Evolutionary conservation across 2,797 vertebrate species (phyloP).

Genomic region (Hephaestus fuliginosus): DNA sequence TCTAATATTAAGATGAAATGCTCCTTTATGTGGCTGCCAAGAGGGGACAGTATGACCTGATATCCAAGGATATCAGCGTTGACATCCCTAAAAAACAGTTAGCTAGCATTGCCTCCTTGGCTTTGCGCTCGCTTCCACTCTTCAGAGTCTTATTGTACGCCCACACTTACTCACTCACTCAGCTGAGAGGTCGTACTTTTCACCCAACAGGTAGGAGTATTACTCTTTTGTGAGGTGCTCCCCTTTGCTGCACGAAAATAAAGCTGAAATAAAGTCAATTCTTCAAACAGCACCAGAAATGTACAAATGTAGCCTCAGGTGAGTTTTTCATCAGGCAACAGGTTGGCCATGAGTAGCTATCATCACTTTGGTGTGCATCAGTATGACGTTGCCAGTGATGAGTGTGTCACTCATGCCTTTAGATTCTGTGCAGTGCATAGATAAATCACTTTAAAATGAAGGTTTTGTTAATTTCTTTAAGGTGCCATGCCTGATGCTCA

Average conservation of each 20-base stretch:
- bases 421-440: constrained; percentile 4
- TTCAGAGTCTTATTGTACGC: constrained; percentile 8
- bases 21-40: constrained; percentile 16
- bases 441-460: constrained; percentile 33
- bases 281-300: constrained; percentile 19
- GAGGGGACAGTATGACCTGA: background rate
- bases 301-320: background rate
- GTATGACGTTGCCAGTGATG: constrained; percentile 25
- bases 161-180: constrained; percentile 23
- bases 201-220: constrained; percentile 34
- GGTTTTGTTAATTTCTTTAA: constrained; percentile 1
- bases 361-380: background rate
- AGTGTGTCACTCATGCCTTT: constrained; percentile 20
- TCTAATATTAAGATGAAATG: constrained; percentile 28
- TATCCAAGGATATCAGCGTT: constrained; percentile 25
- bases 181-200: constrained; percentile 27
- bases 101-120: background rate
- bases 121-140: constrained; percentile 7
- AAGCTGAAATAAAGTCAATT: constrained; percentile 25
- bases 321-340: constrained; percentile 29
- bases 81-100: constrained; percentile 28
- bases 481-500: background rate
- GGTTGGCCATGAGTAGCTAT: constrained; percentile 25
- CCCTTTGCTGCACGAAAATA: constrained; percentile 6
- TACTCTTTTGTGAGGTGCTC: constrained; percentile 31